Evolutionary conservation across 1,140 invertebrate species (phyloP), one percentile per base, ranked within the genome.

Genomic region (Oedothorax gibbosus): DNA sequence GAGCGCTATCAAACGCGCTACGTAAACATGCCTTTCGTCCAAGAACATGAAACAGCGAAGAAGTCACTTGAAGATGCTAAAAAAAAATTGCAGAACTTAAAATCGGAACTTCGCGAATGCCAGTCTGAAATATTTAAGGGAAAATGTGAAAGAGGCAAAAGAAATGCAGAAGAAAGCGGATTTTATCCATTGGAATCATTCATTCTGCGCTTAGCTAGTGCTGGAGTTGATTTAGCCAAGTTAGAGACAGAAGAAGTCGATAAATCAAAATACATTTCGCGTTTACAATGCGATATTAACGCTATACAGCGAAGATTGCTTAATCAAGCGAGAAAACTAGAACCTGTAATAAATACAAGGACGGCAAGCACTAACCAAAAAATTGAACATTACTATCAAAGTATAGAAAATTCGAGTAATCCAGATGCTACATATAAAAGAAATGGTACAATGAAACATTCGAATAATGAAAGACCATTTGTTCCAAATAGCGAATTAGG

Each of bases 91-190:
- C 54, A 76, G n/a, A 12, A 8, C 10, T 7, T 68, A 3, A 65
- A 76, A 49, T 84, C 82, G 3, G 71, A 57, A 0, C 72, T 84
- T 7, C 56, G 72, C 7, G 71, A 68, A 57, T 66, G 62, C 9
- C 72, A 76, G 20, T 71, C 82, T 21, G 60, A 75, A 12, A 62
- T 84, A 18, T 84, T 84, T n/a, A 75, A 77, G 20, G 73, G 53
- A 12, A 84, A 84, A 49, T 84, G 82, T 15, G 82, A 84, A 57
- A 53, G 82, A 76, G 66, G 53, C 8, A 54, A 72, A 68, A 65
- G 72, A 56, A 84, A 84, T 21, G 65, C 62, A 3, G 82, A 84
- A 76, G 82, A 84, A 65, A 82, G n/a, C 14, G 69, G 79, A 1
- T 82, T 72, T 21, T 82, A 82, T 73, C 79, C 79, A 10, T 21